These are phyloP conservation scores for Lutjanus argentimaculatus DNA, from an alignment of 2,797 vertebrate species.

Conservation along the genomic window DNA sequence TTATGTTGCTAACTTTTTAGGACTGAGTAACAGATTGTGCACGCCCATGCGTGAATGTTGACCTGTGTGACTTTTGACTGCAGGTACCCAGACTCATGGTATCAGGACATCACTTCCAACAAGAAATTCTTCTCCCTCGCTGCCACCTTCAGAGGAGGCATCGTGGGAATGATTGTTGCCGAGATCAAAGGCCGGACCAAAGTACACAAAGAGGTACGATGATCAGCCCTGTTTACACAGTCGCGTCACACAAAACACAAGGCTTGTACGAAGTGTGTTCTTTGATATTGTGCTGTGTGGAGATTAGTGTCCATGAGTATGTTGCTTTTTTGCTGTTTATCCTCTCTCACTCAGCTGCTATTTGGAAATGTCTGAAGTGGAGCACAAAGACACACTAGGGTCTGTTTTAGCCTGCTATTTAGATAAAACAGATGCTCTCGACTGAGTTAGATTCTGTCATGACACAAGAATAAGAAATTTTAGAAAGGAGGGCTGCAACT, in stretches of 20 bases:
- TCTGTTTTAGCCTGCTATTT: constrained; percentile 74
- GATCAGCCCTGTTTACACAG: not conserved
- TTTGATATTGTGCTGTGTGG: not conserved
- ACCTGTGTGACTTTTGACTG: constrained; percentile 14
- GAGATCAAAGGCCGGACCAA: constrained; percentile 99
- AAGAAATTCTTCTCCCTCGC: constrained; percentile 99
- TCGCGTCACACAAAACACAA: not conserved
- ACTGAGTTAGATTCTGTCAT: constrained; percentile 25
- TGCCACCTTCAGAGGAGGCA: constrained; percentile 95
- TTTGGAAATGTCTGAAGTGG: constrained; percentile 51
- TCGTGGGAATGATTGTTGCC: constrained; percentile 99
- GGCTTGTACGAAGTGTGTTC: not conserved
- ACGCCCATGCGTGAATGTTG: not conserved
- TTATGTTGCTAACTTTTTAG: too few species aligned
- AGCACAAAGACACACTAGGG: constrained; percentile 31
- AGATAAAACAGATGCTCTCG: constrained; percentile 41
- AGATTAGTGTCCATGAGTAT: not conserved
- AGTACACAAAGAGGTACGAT: constrained; percentile 96
- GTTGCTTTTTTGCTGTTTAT: not conserved
- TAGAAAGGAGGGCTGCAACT: not conserved
- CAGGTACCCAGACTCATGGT: constrained; percentile 99
- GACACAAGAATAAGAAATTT: not conserved
- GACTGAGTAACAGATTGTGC: not conserved
- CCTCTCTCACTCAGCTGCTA: not conserved
- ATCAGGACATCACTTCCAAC: constrained; percentile 99